These are phyloP conservation scores for Scaptomyza pallida DNA, from an alignment of 1,140 invertebrate species.

Conservation along the genomic window DNA sequence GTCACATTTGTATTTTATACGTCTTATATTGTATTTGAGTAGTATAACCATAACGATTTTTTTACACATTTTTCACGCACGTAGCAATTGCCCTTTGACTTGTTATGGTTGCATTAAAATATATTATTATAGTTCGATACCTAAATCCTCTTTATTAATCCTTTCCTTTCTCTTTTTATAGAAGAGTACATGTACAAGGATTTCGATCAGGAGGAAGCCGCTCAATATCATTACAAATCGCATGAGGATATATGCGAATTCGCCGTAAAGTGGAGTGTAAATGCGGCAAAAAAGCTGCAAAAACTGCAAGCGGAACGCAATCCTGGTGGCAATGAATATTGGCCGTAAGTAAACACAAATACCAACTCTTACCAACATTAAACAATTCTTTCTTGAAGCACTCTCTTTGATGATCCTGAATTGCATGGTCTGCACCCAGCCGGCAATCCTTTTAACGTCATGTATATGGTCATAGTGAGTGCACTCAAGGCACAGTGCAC, in stretches of 20 bases:
- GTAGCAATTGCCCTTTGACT: neutral
- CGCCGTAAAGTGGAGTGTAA: slow-evolving; percentile 86
- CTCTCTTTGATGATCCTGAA: slow-evolving; percentile 36
- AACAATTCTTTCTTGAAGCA: slow-evolving; percentile 22
- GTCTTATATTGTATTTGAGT: too few species aligned
- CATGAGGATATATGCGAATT: slow-evolving; percentile 66
- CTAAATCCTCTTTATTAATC: too few species aligned
- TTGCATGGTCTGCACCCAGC: slow-evolving; percentile 86
- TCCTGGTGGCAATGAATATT: slow-evolving; percentile 88
- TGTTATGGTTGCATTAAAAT: neutral
- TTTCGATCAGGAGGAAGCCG: slow-evolving; percentile 33
- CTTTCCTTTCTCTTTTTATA: slow-evolving; percentile 13
- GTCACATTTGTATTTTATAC: too few species aligned
- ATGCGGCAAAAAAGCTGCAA: slow-evolving; percentile 90
- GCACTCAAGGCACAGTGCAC: slow-evolving; percentile 93
- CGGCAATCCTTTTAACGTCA: slow-evolving; percentile 92
- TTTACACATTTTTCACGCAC: neutral
- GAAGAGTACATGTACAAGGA: slow-evolving; percentile 52
- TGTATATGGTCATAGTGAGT: slow-evolving; percentile 96
- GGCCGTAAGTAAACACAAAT: slow-evolving; percentile 83
- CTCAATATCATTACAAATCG: slow-evolving; percentile 53
- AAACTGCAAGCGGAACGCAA: slow-evolving; percentile 88
- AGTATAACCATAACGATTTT: neutral
- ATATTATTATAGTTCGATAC: too few species aligned
- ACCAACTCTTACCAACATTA: neutral